phyloP scores from a whole-genome alignment of 2,888 invertebrate genomes.

The Melieria crassipennis region DNA sequence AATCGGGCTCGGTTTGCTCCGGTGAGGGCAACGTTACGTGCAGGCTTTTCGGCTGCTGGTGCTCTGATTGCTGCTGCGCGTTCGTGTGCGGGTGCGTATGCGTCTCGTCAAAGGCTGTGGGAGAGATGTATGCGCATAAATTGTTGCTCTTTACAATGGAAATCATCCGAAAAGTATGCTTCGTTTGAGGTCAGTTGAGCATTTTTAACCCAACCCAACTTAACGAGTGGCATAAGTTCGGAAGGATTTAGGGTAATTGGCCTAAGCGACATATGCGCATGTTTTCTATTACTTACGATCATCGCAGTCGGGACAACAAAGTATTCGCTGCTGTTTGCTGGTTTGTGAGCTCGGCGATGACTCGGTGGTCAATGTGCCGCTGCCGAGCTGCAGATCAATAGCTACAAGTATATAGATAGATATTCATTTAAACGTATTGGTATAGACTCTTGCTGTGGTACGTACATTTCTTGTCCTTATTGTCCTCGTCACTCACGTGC shows the following conservation, averaged over 20 bases:
- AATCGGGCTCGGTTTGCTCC: slow-evolving; percentile 61
- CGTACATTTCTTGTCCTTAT: slow-evolving; percentile 39
- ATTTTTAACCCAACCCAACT: too few relatives aligned
- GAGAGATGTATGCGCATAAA: neutral
- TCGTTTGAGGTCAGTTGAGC: too few relatives aligned
- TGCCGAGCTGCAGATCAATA: slow-evolving; percentile 44
- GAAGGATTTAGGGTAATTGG: too few relatives aligned
- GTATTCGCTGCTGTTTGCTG: slow-evolving; percentile 50
- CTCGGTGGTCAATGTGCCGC: slow-evolving; percentile 20
- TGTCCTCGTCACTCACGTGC: slow-evolving; percentile 43
- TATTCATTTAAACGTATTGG: neutral
- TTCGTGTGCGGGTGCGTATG: slow-evolving; percentile 29
- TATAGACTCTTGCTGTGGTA: slow-evolving; percentile 32
- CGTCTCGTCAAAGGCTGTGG: slow-evolving; percentile 29
- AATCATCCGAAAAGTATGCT: too few relatives aligned
- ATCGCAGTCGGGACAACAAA: slow-evolving; percentile 60
- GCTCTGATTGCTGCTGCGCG: slow-evolving; percentile 18
- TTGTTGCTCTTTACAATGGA: too few relatives aligned
- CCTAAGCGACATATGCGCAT: too few relatives aligned
- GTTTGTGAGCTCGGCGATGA: slow-evolving; percentile 22
- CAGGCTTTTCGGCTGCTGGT: slow-evolving; percentile 17
- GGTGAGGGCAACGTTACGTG: slow-evolving; percentile 56
- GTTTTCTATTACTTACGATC: slow-evolving; percentile 57
- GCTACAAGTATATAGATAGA: slow-evolving; percentile 39
- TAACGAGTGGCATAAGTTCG: too few relatives aligned